Evolutionary conservation across 2,888 invertebrate genomes (phyloP).

Genomic region (Cryptophagus acutangulus): DNA sequence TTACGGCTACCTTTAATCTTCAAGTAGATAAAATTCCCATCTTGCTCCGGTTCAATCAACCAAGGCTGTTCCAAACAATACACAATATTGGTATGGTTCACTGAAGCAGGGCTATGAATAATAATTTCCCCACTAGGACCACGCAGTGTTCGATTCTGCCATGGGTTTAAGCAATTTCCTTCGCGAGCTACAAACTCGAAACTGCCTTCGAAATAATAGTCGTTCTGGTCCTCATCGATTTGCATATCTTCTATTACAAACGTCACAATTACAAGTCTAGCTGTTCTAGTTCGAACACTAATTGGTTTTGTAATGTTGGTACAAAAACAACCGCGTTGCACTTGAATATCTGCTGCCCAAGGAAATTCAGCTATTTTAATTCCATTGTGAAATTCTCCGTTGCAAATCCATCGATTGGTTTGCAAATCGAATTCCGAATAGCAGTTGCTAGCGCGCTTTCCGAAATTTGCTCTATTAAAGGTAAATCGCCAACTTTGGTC

Average conservation of each 20-base stretch:
- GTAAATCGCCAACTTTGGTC: constrained; percentile 66
- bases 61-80: constrained; percentile 70
- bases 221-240: constrained; percentile 73
- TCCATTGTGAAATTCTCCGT: constrained; percentile 43
- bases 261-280: constrained; percentile 65
- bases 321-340: constrained; percentile 69
- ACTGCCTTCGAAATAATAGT: constrained; percentile 73
- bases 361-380: constrained; percentile 61
- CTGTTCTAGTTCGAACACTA: constrained; percentile 62
- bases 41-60: constrained; percentile 71
- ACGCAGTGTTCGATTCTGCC: constrained; percentile 60
- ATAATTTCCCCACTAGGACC: constrained; percentile 72
- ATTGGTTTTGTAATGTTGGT: constrained; percentile 60
- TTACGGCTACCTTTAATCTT: constrained; percentile 62
- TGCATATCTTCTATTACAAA: constrained; percentile 75
- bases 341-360: constrained; percentile 59
- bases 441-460: constrained; percentile 65
- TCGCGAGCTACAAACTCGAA: constrained; percentile 62
- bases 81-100: constrained; percentile 44
- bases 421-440: constrained; percentile 61
- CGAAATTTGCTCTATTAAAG: constrained; percentile 65
- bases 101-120: constrained; percentile 49
- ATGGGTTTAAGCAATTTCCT: constrained; percentile 60
- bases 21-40: constrained; percentile 66
- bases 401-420: constrained; percentile 66